Conservation (phyloP, 1,140 invertebrate species). For the Littorina saxatilis region DNA sequence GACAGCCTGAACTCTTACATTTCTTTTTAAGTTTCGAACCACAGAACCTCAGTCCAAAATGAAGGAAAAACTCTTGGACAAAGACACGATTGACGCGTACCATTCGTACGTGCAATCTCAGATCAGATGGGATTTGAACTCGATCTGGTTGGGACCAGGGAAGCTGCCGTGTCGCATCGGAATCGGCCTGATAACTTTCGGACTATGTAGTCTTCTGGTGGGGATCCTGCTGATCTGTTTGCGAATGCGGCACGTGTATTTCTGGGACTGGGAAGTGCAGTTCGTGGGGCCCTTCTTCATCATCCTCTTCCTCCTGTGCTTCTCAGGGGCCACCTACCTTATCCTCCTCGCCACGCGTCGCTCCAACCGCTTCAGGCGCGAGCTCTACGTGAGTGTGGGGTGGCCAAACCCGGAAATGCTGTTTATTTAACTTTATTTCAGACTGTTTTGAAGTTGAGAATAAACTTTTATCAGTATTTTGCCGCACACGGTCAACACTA, state of each 20-base stretch:
- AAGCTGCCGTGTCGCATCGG: conserved; percentile 51
- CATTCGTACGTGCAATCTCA: conserved; percentile 64
- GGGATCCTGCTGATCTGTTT: conserved; percentile 64
- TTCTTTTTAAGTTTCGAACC: background rate
- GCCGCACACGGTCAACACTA: no score
- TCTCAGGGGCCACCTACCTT: conserved; percentile 56
- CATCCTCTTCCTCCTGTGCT: conserved; percentile 60
- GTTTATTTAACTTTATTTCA: no score
- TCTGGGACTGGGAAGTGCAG: conserved; percentile 63
- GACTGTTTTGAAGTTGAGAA: background rate
- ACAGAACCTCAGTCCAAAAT: conserved; percentile 31
- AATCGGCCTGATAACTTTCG: conserved; percentile 46
- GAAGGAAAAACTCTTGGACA: conserved; percentile 63
- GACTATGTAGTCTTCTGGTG: conserved; percentile 51
- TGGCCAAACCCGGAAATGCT: conserved; percentile 24
- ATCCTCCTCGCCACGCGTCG: conserved; percentile 57
- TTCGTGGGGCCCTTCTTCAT: conserved; percentile 70
- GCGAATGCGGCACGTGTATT: conserved; percentile 67
- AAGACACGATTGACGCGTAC: conserved; percentile 69
- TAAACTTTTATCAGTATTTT: no score
- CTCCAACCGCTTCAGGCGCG: conserved; percentile 63
- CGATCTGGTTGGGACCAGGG: conserved; percentile 62
- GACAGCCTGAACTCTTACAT: conserved; percentile 7
- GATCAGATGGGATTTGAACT: conserved; percentile 65
- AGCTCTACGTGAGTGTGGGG: conserved; percentile 61